Evolutionary conservation across 2,888 invertebrate genomes (phyloP).

Genomic region (Tiliacea citrago): DNA sequence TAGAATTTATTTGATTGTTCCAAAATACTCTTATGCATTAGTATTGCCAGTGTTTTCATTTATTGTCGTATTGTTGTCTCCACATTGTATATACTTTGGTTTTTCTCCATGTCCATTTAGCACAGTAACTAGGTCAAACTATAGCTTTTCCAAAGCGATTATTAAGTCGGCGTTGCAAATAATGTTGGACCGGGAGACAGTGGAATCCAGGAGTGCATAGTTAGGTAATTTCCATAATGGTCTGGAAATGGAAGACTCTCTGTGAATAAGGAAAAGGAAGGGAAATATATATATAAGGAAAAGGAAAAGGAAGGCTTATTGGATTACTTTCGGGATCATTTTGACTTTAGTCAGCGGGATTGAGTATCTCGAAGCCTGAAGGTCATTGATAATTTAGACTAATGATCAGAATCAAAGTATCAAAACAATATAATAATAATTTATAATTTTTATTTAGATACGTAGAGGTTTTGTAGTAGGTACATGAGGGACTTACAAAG

Average conservation of each 20-base stretch:
- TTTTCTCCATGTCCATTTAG: background rate
- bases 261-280: background rate
- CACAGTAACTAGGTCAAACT: slow-evolving; percentile 27
- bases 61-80: too few species aligned
- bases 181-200: background rate
- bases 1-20: too few species aligned
- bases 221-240: slow-evolving; percentile 38
- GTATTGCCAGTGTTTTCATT: too few species aligned
- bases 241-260: slow-evolving; percentile 12
- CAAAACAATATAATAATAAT: background rate
- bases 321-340: slow-evolving; percentile 12
- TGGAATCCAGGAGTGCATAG: slow-evolving; percentile 8
- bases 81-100: background rate
- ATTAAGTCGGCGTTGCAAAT: slow-evolving; percentile 28
- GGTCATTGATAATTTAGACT: background rate
- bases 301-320: slow-evolving; percentile 25
- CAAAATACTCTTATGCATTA: too few species aligned
- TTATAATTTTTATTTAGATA: too few species aligned
- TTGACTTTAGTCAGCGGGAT: slow-evolving; percentile 6
- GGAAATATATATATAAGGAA: too few species aligned
- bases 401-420: background rate
- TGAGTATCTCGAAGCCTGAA: background rate
- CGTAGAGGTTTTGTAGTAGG: too few species aligned
- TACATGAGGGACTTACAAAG: too few species aligned
- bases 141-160: slow-evolving; percentile 30